Evolutionary conservation across 2,888 invertebrate genomes (phyloP), one percentile per base, ranked within the genome.

Genomic region (Graphium colonna): DNA sequence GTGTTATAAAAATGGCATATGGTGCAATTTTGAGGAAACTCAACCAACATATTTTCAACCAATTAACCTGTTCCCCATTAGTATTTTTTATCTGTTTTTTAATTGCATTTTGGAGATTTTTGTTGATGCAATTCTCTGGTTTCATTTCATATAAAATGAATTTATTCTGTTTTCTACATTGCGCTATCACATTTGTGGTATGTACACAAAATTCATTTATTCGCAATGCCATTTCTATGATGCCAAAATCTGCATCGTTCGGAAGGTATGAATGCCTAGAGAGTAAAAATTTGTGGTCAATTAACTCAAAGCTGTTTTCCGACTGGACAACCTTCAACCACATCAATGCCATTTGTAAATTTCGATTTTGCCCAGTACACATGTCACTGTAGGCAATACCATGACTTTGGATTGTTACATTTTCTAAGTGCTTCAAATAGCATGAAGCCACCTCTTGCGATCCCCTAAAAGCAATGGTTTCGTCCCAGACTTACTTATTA

Each of bases 331-430:
- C 54, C 58, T 62, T 60, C 60, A 63, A 55, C 57, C 56, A 62
- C 52, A 58, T 60, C 40, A 60, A 56, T 48, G 63, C 59, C 55
- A 61, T 52, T 60, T 68, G 64, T 57, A 67, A 64, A 60, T 70
- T 68, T 51, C 64, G 57, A 60, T 71, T 72, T 70, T 69, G 47
- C 64, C 66, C n/a, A n/a, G n/a, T n/a, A n/a, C n/a, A n/a, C n/a
- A n/a, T n/a, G n/a, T n/a, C n/a, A n/a, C n/a, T n/a, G 59, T 65
- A 71, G 17, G 62, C 57, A 57, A 68, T 67, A 44, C 67, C 61
- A 59, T 70, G 64, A 44, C 52, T 58, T 56, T 61, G 57, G 47
- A 56, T 52, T 31, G 51, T 33, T 10, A 33, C 33, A 33, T 33
- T n/a, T n/a, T n/a, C n/a, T n/a, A n/a, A n/a, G n/a, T n/a, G n/a